Percentiles rank a stretch among this genome's conserved stretches.
phyloP scores from a whole-genome alignment of 2,888 invertebrate genomes.

The Byasa hedistus region DNA sequence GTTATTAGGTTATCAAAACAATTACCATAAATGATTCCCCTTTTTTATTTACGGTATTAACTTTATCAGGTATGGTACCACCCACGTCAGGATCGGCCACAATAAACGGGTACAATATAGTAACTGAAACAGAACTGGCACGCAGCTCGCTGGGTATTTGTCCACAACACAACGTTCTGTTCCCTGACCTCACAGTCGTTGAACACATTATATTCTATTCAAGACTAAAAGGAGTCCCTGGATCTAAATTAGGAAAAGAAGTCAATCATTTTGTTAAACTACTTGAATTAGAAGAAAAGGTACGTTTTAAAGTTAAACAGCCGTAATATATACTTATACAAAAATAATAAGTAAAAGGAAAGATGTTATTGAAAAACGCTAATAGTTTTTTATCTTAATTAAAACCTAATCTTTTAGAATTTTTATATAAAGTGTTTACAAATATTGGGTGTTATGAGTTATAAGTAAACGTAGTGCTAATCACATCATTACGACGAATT shows the following conservation, averaged over 20 bases:
- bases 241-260: conserved; percentile 78
- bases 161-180: conserved; percentile 93
- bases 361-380: no score
- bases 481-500: neutral
- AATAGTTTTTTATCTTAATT: no score
- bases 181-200: conserved; percentile 89
- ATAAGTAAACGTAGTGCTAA: no score
- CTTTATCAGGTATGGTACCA: conserved; percentile 81
- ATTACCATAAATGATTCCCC: no score
- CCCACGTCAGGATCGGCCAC: conserved; percentile 86
- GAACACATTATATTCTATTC: conserved; percentile 93
- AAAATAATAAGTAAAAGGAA: no score
- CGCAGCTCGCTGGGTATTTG: conserved; percentile 89
- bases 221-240: conserved; percentile 83
- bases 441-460: no score
- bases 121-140: conserved; percentile 83
- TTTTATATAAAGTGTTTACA: no score
- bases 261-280: conserved; percentile 83
- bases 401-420: no score
- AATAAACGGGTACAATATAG: conserved; percentile 86
- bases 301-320: conserved; percentile 39
- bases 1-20: no score
- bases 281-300: conserved; percentile 84
- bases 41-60: neutral
- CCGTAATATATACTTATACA: no score